Base-by-base conservation (phyloP, 1,140 invertebrate genomes). In the Drosophila eugracilis region DNA sequence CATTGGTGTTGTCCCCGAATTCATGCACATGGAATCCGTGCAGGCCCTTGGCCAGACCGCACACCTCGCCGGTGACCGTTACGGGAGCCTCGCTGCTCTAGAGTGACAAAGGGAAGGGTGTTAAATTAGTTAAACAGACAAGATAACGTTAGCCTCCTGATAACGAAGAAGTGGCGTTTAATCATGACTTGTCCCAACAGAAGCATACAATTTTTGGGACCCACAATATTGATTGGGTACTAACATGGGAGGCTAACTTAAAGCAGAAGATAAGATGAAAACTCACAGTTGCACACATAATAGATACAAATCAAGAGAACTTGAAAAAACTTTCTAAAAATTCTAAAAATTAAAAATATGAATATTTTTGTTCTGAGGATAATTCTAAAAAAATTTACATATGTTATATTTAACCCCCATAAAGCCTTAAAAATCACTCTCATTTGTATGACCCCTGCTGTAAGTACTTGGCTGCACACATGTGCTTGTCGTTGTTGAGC, bases 11-110 rank as follows among this genome's bases (percentile, higher is more conserved):
- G 91, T 99, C 98, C 1, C 98, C 99, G 91, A 97, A 99, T 93
- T 99, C 96, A 90, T 99, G 99, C 50, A 99, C 94, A 91, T 99
- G 99, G 93, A 99, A 99, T 26, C 98, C 91, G 91, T 97, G 96
- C 21, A 93, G 78, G 9, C 96, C 96, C 78, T 94, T 92, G 10
- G 92, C 89, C 34, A 97, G 91, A 5, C 96, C 96, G 19, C 79
- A 92, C 10, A 97, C 92, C 91, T 96, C 93, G 12, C 96, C 97
- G 19, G 93, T 94, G 12, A 97, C 93, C 67, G 93, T 93, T 3
- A 96, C 95, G 1, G 94, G 92, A 21, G 88, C 78, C 26, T 91
- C 92, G 22, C 90, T 91, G 52, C 90, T 81, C 94, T 95, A 49
- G 1, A 7, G 22, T 10, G 39, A 55, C 5, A 7, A n/a, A 19